Conservation (phyloP, 2,888 invertebrate species). For the Drosophila algonquin region DNA sequence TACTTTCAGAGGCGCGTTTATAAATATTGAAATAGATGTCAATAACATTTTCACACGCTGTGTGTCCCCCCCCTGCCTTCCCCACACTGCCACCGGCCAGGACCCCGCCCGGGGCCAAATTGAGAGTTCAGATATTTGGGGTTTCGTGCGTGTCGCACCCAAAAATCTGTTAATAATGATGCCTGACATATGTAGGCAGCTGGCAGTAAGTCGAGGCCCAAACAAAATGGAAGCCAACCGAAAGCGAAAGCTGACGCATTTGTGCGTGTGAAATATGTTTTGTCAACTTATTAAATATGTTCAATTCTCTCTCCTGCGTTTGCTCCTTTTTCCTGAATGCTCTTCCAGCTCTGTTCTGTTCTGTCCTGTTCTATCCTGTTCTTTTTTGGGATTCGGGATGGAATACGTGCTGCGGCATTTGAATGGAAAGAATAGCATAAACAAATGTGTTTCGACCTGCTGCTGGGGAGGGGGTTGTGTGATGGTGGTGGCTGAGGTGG, state of each 20-base stretch:
- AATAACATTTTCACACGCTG: conserved; percentile 72
- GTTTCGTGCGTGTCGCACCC: conserved; percentile 64
- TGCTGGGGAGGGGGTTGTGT: background rate
- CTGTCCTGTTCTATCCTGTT: conserved; percentile 15
- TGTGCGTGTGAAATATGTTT: conserved; percentile 79
- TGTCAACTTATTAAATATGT: conserved; percentile 79
- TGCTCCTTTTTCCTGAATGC: conserved; percentile 21
- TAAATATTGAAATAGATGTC: conserved; percentile 79
- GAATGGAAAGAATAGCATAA: conserved; percentile 49
- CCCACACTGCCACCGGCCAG: background rate
- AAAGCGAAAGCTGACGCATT: conserved; percentile 61
- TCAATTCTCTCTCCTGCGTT: conserved; percentile 50
- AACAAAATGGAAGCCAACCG: conserved; percentile 49
- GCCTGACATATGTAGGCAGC: conserved; percentile 68
- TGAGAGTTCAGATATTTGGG: conserved; percentile 29
- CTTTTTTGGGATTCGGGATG: conserved; percentile 16
- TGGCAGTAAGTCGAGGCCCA: conserved; percentile 33
- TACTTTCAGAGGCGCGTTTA: conserved; percentile 51
- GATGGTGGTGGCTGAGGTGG: background rate
- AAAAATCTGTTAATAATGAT: conserved; percentile 78
- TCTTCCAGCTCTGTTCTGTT: conserved; percentile 16
- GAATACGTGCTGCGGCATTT: conserved; percentile 62
- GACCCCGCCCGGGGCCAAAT: conserved; percentile 36
- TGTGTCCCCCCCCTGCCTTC: conserved; percentile 17
- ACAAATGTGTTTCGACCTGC: conserved; percentile 25